Conservation (phyloP, 2,113 vertebrate genomes). For the Nerophis ophidion region DNA sequence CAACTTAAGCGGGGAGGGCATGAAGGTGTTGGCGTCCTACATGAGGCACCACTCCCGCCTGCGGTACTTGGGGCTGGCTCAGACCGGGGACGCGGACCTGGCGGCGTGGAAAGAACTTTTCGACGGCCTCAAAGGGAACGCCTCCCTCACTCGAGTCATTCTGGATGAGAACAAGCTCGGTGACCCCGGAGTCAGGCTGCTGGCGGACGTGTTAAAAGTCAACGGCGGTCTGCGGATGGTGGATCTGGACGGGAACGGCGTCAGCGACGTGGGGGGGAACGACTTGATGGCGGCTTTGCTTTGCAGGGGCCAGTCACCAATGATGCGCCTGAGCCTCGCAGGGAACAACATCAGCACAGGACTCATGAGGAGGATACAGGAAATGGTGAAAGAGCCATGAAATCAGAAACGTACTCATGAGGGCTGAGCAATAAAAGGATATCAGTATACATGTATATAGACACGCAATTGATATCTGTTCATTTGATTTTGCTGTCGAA, state of each 20-base stretch:
- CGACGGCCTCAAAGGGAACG: slow-evolving; percentile 64
- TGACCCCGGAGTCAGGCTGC: slow-evolving; percentile 66
- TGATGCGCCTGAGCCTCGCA: slow-evolving; percentile 68
- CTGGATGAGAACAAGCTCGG: slow-evolving; percentile 73
- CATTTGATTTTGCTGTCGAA: too few species aligned
- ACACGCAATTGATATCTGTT: too few species aligned
- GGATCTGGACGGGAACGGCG: slow-evolving; percentile 70
- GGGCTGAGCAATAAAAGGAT: neutral
- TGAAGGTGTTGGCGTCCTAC: slow-evolving; percentile 65
- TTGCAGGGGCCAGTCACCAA: slow-evolving; percentile 37
- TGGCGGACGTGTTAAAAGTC: slow-evolving; percentile 62
- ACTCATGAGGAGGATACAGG: slow-evolving; percentile 64
- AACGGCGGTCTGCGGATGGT: slow-evolving; percentile 60
- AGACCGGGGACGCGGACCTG: slow-evolving; percentile 52
- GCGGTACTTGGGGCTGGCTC: slow-evolving; percentile 71
- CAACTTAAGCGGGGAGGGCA: slow-evolving; percentile 58
- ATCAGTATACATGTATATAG: too few species aligned
- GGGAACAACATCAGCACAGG: slow-evolving; percentile 66
- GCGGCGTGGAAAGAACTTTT: slow-evolving; percentile 72
- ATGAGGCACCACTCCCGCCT: slow-evolving; percentile 67
- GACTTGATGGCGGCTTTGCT: slow-evolving; percentile 64
- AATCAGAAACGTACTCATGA: neutral
- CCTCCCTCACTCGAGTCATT: slow-evolving; percentile 60
- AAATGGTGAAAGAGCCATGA: slow-evolving; percentile 47
- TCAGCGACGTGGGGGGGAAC: slow-evolving; percentile 70